Conservation (phyloP, 2,797 vertebrate species). For the Arctocebus calabarensis region DNA sequence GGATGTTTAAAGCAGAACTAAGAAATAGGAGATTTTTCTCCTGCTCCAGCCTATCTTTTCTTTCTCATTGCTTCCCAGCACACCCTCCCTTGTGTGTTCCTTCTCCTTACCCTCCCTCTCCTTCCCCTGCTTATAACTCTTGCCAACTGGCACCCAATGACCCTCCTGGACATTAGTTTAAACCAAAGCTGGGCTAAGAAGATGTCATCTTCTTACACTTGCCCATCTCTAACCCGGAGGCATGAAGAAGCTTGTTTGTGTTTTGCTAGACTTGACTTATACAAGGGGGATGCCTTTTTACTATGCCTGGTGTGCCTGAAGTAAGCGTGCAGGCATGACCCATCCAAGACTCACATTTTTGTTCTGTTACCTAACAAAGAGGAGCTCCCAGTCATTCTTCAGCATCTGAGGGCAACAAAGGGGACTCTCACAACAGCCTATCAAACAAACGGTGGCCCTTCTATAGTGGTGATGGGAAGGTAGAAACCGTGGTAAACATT, state of each 20-base stretch:
- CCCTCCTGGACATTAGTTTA: slow-evolving; percentile 19
- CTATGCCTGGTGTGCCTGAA: slow-evolving; percentile 42
- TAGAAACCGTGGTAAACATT: slow-evolving; percentile 60
- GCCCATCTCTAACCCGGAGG: neutral
- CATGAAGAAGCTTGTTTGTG: slow-evolving; percentile 41
- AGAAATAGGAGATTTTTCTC: neutral
- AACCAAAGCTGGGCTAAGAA: neutral
- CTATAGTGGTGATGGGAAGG: slow-evolving; percentile 61
- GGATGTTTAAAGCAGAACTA: slow-evolving; percentile 38
- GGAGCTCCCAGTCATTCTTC: slow-evolving; percentile 40
- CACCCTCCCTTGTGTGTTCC: neutral
- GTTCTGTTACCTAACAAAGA: slow-evolving; percentile 63
- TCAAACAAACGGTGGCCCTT: slow-evolving; percentile 63
- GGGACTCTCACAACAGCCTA: slow-evolving; percentile 31
- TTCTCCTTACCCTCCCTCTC: neutral
- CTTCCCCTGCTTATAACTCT: neutral
- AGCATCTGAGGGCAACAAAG: slow-evolving; percentile 64
- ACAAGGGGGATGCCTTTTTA: slow-evolving; percentile 27
- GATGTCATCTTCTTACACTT: too few relatives aligned
- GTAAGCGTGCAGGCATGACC: neutral
- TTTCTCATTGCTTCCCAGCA: slow-evolving; percentile 20
- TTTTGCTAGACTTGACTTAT: slow-evolving; percentile 51
- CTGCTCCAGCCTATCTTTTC: neutral
- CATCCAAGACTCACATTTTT: slow-evolving; percentile 67
- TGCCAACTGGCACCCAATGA: slow-evolving; percentile 6